Evolutionary conservation across 1,140 invertebrate species (phyloP), one percentile per base, ranked within the genome.

Genomic region (Diachasma alloeum): DNA sequence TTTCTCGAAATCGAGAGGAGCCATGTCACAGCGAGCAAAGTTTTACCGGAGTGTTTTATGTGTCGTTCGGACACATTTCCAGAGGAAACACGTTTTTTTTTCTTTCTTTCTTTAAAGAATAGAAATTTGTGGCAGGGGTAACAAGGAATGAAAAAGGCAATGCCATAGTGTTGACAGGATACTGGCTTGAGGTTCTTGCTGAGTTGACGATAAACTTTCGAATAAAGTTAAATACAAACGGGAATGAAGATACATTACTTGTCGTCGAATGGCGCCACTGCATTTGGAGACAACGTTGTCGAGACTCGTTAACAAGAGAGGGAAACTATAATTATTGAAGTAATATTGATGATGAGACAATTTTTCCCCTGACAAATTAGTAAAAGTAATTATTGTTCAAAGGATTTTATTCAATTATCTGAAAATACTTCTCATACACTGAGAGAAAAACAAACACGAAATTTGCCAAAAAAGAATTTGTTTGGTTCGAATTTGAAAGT

Each of bases 201-300:
- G 76, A 78, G 71, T 78, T 78, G 76, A 74, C 76, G 63, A 74
- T 74, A 78, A 78, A 73, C 71, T 78, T 78, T 74, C 42, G 66
- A 78, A 78, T 78, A 74, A 63, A 78, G 76, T 78, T 78, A 78
- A 78, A 78, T 74, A 78, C 76, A 70, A 74, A 78, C 72, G 76
- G 72, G 59, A 78, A 78, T 78, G 76, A 78, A 78, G 76, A 78
- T 66, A 74, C 76, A 78, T 78, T 78, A 78, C 71, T 78, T 72
- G 31, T 69, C 74, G 66, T 66, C 39, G 36, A 75, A 44, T 39
- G 74, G 74, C 74, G 74, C 74, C 74, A 66, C 26, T 69, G 26
- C 19, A 53, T 36, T 68, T 46, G 44, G 44, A 31, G 44, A 24
- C 66, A 70, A 70, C 42, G n/a, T 22, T 42, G 24, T 37, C 48